Conservation (phyloP, 2,113 vertebrate genomes). For the Axis porcinus region DNA sequence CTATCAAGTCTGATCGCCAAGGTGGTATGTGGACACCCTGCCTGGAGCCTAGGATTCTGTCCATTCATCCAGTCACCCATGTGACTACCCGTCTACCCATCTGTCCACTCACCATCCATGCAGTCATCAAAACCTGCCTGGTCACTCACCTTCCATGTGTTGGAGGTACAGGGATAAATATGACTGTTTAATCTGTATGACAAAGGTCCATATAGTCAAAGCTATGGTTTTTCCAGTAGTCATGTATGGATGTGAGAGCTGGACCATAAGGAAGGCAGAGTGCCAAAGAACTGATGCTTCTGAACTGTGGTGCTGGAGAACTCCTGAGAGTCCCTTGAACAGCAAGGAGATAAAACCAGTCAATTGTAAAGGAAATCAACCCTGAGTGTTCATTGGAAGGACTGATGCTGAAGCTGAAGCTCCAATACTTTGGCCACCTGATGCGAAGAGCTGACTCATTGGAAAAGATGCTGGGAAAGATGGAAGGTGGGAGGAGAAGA, state of each 20-base stretch:
- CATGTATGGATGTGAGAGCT: neutral
- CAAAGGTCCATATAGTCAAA: neutral
- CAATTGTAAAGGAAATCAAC: neutral
- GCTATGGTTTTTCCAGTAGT: neutral
- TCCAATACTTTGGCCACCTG: neutral
- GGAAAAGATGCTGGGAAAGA: neutral
- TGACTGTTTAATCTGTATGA: neutral
- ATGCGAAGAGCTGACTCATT: neutral
- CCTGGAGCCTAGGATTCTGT: neutral
- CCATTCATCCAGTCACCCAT: neutral
- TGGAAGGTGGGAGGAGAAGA: neutral
- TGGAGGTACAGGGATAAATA: neutral
- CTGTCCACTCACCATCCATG: neutral
- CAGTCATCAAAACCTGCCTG: neutral
- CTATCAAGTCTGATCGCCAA: neutral
- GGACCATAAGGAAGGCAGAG: neutral
- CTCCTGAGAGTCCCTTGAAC: neutral
- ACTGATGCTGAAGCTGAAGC: neutral
- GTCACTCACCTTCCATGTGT: neutral
- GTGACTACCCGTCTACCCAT: neutral
- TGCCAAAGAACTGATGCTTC: neutral
- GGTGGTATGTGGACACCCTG: neutral
- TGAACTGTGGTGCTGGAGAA: neutral
- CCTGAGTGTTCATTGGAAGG: neutral
- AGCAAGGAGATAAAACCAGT: neutral